Base-by-base conservation (phyloP, 1,140 invertebrate genomes). In the Papilio glaucus region DNA sequence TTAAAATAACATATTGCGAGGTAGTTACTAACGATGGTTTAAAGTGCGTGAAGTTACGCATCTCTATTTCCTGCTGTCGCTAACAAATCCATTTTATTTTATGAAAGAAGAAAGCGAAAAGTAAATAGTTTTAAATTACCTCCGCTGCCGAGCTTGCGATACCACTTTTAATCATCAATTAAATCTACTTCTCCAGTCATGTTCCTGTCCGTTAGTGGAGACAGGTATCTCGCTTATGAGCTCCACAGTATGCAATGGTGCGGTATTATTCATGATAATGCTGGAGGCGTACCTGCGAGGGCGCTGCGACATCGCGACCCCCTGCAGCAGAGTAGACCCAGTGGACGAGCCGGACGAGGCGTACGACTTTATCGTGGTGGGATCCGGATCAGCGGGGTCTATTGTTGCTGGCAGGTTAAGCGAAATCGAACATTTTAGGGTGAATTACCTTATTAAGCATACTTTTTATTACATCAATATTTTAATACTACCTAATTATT, bases 251-350 rank as follows among this genome's bases (percentile, higher is more conserved):
- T 97, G 96, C 85, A 96, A 96, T 38, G 94, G 95, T 29, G 94
- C 94, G 1, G 95, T 96, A 94, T 93, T 97, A 3, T 97, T 97
- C 86, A 97, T 97, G 96, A 95, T 96, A 13, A 90, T 97, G 0
- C 92, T 97, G 10, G 96, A 97, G 81, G 95, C 96, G 0, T 97
- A 96, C 84, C 89, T 97, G 33, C 93, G 96, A 12, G 96, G 96
- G 13, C 96, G 97, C 72, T 97, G 96, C 83, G 95, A 96, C 76
- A 94, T 97, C 71, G 76, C 83, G 7, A 82, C 80, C 0, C 86
- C 85, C 0, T 85, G 82, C 74, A 61, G 61, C 4, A 76, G 77
- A 33, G 70, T 85, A 8, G 60, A 71, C 18, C 75, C 80, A 0
- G 75, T 77, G 7, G 39, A 72, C 0, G n/a, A 62, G 10, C 13